phyloP scores from a whole-genome alignment of 2,888 invertebrate genomes.

The Chaetogeoica ovagalla region DNA sequence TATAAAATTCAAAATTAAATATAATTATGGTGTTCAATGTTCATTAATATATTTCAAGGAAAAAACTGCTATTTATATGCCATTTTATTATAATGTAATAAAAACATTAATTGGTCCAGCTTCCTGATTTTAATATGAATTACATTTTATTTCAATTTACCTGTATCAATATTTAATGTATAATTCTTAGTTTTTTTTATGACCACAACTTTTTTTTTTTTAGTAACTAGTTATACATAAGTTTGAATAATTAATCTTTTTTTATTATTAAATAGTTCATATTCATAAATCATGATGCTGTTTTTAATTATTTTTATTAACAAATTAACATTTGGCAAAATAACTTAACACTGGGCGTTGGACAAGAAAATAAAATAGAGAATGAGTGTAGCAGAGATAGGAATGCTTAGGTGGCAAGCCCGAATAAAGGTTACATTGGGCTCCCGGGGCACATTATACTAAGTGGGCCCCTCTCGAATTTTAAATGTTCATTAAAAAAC shows the following conservation, averaged over 20 bases:
- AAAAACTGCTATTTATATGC: conserved; percentile 5
- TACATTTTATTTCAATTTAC: background rate
- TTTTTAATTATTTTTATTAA: background rate
- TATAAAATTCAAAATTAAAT: conserved; percentile 5
- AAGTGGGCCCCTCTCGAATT: too few relatives aligned
- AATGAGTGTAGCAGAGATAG: too few relatives aligned
- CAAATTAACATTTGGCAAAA: too few relatives aligned
- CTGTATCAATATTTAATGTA: background rate
- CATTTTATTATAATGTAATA: background rate
- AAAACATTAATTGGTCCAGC: background rate
- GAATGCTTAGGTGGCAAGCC: too few relatives aligned
- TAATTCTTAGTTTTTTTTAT: background rate
- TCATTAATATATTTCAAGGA: conserved; percentile 9
- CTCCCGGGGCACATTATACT: too few relatives aligned
- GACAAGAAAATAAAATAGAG: too few relatives aligned
- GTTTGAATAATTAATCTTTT: background rate
- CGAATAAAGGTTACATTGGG: too few relatives aligned
- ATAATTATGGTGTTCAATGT: background rate
- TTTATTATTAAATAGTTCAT: too few relatives aligned
- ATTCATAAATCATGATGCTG: too few relatives aligned
- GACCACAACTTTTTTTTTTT: background rate
- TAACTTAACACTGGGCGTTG: too few relatives aligned
- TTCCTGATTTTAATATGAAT: background rate
- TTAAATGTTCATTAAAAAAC: too few relatives aligned
- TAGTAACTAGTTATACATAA: conserved; percentile 7